Percentiles rank a stretch among this genome's conserved stretches.
Conservation (phyloP, 2,888 invertebrate species). For the Meliscaeva auricollis region DNA sequence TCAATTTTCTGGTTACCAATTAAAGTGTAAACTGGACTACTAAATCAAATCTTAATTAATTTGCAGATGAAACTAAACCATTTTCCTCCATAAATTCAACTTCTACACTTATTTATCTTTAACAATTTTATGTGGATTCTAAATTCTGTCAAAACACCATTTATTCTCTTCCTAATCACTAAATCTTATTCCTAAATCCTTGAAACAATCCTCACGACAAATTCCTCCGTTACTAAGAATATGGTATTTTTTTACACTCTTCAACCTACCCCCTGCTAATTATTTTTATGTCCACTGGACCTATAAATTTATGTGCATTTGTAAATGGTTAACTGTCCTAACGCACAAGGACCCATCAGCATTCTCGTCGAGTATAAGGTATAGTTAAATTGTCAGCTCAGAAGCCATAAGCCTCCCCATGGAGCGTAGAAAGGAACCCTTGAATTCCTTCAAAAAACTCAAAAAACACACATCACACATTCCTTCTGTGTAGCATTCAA, state of each 20-base stretch:
- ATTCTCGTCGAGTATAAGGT: constrained; percentile 35
- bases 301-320: constrained; percentile 68
- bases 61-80: no score
- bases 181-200: constrained; percentile 39
- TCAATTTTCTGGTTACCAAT: no score
- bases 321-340: constrained; percentile 23
- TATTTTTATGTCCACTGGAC: constrained; percentile 60
- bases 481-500: constrained; percentile 51
- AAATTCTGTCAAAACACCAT: constrained; percentile 19
- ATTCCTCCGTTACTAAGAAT: constrained; percentile 18
- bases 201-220: constrained; percentile 35
- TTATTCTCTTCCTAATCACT: constrained; percentile 3
- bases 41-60: no score
- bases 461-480: constrained; percentile 53
- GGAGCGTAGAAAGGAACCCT: constrained; percentile 34
- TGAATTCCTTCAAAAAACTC: constrained; percentile 25
- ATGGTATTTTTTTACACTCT: constrained; percentile 12
- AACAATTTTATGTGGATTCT: background rate
- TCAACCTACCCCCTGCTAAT: constrained; percentile 51
- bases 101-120: background rate
- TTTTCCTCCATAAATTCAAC: background rate
- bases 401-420: constrained; percentile 63
- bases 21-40: no score
- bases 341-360: constrained; percentile 44
- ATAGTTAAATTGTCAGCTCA: constrained; percentile 60